Conservation (phyloP, 2,888 invertebrate species). For the Parascotia fuliginaria region DNA sequence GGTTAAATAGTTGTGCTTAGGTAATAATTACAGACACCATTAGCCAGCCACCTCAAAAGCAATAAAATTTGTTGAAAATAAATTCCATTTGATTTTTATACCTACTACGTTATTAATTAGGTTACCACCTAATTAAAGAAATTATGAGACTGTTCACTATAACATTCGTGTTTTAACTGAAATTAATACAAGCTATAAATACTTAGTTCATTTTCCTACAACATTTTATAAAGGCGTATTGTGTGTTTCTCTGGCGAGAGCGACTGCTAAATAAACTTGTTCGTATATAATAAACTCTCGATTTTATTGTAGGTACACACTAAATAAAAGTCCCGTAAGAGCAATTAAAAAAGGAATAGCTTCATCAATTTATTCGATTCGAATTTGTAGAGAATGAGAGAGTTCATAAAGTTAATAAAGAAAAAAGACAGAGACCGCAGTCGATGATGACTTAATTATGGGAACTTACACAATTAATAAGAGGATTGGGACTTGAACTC, state of each 20-base stretch:
- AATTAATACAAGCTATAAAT: not conserved
- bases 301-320: constrained; percentile 38
- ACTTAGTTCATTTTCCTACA: not conserved
- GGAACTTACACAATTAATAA: constrained; percentile 48
- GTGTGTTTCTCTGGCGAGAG: constrained; percentile 5
- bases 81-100: no score
- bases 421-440: constrained; percentile 28
- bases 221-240: constrained; percentile 1
- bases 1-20: no score
- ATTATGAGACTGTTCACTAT: no score
- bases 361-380: constrained; percentile 44
- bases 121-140: no score
- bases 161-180: not conserved
- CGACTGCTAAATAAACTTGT: constrained; percentile 25
- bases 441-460: constrained; percentile 48
- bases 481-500: not conserved
- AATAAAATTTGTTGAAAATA: no score
- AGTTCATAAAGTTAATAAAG: constrained; percentile 42
- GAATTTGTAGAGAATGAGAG: constrained; percentile 37
- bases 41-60: no score
- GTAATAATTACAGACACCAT: no score
- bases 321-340: constrained; percentile 32
- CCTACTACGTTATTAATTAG: no score
- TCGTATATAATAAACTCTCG: constrained; percentile 32
- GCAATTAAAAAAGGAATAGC: constrained; percentile 44